Conservation (phyloP, 1,140 invertebrate species). For the Reticulitermes speratus region DNA sequence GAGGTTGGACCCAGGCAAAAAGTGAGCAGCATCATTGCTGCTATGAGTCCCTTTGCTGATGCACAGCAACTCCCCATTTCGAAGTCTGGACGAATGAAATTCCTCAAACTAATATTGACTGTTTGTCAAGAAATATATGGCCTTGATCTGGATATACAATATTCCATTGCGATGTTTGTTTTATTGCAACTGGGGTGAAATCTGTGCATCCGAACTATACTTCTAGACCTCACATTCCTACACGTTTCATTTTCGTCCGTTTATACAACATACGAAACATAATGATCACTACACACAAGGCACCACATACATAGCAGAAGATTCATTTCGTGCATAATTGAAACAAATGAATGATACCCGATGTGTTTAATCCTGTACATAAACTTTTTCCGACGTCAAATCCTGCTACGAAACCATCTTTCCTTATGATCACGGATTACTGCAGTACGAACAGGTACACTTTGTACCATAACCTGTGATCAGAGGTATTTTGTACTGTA, state of each 20-base stretch:
- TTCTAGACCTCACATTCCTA: neutral
- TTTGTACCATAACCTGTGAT: too few relatives aligned
- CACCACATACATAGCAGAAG: neutral
- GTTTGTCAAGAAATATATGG: constrained; percentile 25
- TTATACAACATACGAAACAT: constrained; percentile 1
- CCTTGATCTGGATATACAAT: neutral
- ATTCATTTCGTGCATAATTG: neutral
- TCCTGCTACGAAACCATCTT: neutral
- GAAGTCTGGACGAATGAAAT: neutral
- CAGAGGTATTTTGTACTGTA: too few relatives aligned
- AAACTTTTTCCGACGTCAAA: neutral
- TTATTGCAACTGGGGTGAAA: neutral
- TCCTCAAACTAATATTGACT: constrained; percentile 9
- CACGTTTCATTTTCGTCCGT: neutral
- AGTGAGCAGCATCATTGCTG: constrained; percentile 17
- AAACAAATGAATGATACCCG: neutral
- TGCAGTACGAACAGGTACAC: too few relatives aligned
- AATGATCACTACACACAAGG: neutral
- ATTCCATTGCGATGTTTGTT: neutral
- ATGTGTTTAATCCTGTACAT: neutral
- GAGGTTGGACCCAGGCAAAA: constrained; percentile 29
- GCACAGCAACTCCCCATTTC: constrained; percentile 20
- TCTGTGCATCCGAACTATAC: neutral
- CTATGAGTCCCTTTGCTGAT: constrained; percentile 24
- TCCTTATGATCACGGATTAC: neutral